Percentiles rank a stretch among this genome's conserved stretches.
Conservation (phyloP, 1,140 invertebrate species). For the Drosophila asahinai region DNA sequence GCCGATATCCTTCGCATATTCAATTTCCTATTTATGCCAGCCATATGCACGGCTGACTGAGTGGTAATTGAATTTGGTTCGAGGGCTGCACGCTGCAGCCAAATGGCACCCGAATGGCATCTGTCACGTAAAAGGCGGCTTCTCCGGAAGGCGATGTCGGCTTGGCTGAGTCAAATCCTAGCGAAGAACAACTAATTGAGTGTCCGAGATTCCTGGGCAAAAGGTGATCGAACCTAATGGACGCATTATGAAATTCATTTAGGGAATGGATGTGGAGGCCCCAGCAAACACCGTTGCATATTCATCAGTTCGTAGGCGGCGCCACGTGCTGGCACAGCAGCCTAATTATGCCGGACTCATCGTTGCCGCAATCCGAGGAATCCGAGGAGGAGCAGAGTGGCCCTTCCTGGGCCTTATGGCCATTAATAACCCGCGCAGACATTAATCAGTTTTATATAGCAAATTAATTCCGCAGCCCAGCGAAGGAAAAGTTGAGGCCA, state of each 20-base stretch:
- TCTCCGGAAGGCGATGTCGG: background rate
- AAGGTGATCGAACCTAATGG: slow-evolving; percentile 20
- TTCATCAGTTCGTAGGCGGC: slow-evolving; percentile 33
- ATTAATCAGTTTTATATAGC: slow-evolving; percentile 77
- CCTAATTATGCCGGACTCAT: slow-evolving; percentile 35
- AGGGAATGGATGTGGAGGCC: slow-evolving; percentile 14
- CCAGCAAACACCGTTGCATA: slow-evolving; percentile 26
- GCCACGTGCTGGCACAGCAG: background rate
- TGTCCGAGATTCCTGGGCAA: background rate
- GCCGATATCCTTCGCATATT: slow-evolving; percentile 56
- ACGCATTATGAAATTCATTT: slow-evolving; percentile 29
- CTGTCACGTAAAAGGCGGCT: background rate
- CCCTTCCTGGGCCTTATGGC: slow-evolving; percentile 9
- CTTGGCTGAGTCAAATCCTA: background rate
- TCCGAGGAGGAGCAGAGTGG: slow-evolving; percentile 7
- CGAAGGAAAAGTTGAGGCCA: slow-evolving; percentile 1
- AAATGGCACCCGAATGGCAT: background rate
- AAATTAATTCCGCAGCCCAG: slow-evolving; percentile 59
- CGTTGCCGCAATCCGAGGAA: slow-evolving; percentile 30
- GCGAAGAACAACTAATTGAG: slow-evolving; percentile 19
- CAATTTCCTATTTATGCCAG: slow-evolving; percentile 70
- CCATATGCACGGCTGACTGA: slow-evolving; percentile 32
- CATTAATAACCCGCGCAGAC: slow-evolving; percentile 63
- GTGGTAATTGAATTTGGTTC: slow-evolving; percentile 44
- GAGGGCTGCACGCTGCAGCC: no score